Percentiles rank a stretch among this genome's conserved stretches.
These are phyloP conservation scores for Tupaia chinensis DNA, from an alignment of 2,113 vertebrate genomes.

Conservation along the genomic window DNA sequence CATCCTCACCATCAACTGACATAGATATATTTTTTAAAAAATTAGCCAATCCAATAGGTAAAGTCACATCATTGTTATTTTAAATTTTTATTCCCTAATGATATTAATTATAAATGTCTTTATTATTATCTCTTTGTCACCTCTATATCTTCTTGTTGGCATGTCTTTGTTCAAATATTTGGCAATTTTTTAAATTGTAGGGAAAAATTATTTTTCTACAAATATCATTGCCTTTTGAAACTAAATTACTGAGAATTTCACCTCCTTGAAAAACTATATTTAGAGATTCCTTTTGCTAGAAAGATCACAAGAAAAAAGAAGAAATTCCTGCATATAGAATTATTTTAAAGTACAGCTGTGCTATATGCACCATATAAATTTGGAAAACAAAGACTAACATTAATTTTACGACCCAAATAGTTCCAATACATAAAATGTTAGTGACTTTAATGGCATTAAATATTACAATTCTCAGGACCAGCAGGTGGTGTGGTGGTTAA, in stretches of 20 bases:
- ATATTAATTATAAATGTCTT: not conserved
- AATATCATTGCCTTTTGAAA: constrained; percentile 29
- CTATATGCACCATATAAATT: not conserved
- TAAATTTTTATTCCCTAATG: not conserved
- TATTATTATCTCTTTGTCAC: not conserved
- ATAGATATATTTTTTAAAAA: not conserved
- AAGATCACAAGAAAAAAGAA: not conserved
- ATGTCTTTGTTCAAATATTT: not conserved
- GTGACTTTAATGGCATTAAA: not conserved
- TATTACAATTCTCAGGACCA: not conserved
- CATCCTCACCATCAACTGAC: not conserved
- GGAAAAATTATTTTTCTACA: not conserved
- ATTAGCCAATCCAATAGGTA: not conserved
- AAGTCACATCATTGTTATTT: not conserved
- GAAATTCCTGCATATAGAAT: not conserved
- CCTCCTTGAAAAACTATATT: not conserved
- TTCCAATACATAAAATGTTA: not conserved
- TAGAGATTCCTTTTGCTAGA: not conserved
- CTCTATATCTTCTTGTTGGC: not conserved
- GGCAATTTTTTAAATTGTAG: not conserved
- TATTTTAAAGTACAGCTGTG: not conserved
- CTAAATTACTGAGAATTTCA: not conserved
- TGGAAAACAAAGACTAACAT: not conserved
- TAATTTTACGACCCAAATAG: not conserved
- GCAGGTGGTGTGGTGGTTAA: too few species aligned